Evolutionary conservation across 2,888 invertebrate genomes (phyloP), one percentile per base, ranked within the genome.

Genomic region (Falcaria lacertinaria): DNA sequence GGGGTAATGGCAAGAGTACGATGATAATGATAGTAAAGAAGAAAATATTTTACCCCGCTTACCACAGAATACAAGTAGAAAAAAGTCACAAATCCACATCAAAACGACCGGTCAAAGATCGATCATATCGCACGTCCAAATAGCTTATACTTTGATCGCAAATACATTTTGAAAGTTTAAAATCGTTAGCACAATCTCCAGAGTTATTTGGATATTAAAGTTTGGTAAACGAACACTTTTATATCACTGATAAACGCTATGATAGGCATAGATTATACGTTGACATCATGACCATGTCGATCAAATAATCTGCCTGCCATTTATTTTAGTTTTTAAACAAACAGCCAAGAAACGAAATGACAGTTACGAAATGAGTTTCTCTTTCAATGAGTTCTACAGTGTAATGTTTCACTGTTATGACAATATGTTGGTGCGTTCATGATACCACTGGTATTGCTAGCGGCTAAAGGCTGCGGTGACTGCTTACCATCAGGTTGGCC

Each of bases 71-170:
- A 22, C 22, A 4, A 3, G 7, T 6, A 4, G 37, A 15, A 15
- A 14, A 37, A 37, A 7, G 15, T 8, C 22, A 25, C 37, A 28
- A 25, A 15, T 22, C 17, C 15, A 15, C 37, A 25, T 22, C 3
- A 15, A 15, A 22, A 22, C 3, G 11, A 15, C n/a, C 8, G 14
- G 13, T 14, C 22, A 25, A 7, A 37, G 13, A 14, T 14, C 22
- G 22, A 25, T 37, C 15, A 37, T 15, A 22, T 32, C 11, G 36
- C 32, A 11, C 39, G 33, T 28, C 41, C 33, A 37, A 22, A 34
- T 25, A 19, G 25, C 39, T 41, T 47, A 34, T 39, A 47, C 17
- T 43, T 47, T 14, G 39, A 39, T 11, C 41, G 33, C 11, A 39
- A 39, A 39, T 8, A 41, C 47, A 41, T 47, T 19, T 19, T 47